Conservation (phyloP, 1,140 invertebrate species). For the Drusus annulatus region DNA sequence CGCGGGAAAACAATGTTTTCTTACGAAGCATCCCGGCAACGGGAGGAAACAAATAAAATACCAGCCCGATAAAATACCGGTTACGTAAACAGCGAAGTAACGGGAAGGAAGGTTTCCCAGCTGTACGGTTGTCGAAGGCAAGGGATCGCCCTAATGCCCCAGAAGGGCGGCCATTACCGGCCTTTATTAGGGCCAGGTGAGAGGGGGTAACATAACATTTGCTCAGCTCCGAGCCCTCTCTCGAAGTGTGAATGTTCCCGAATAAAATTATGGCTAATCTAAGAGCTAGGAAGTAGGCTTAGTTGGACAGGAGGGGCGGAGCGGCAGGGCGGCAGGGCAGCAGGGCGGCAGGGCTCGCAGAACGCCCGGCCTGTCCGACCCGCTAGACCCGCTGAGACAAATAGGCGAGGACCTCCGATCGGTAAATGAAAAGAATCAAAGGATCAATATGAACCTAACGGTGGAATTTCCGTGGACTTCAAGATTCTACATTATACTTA, state of each 20-base stretch:
- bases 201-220: conserved; percentile 50
- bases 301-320: no score
- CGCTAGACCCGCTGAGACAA: no score
- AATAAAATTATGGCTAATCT: conserved; percentile 1
- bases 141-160: conserved; percentile 48
- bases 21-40: conserved; percentile 11
- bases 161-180: conserved; percentile 46
- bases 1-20: conserved; percentile 20
- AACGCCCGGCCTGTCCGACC: no score
- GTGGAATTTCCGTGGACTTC: no score
- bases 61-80: conserved; percentile 10
- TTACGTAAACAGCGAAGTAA: conserved; percentile 42
- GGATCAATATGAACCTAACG: no score
- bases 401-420: no score
- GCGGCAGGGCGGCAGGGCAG: no score
- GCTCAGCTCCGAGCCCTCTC: conserved; percentile 33
- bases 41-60: conserved; percentile 16
- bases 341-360: no score
- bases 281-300: not conserved
- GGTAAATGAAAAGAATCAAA: no score
- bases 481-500: no score
- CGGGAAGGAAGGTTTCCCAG: conserved; percentile 33
- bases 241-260: conserved; percentile 26
- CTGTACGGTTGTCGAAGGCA: conserved; percentile 33
- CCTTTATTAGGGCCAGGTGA: conserved; percentile 45